Conservation (phyloP, 1,140 invertebrate species). For the Platorchestia sp. region DNA sequence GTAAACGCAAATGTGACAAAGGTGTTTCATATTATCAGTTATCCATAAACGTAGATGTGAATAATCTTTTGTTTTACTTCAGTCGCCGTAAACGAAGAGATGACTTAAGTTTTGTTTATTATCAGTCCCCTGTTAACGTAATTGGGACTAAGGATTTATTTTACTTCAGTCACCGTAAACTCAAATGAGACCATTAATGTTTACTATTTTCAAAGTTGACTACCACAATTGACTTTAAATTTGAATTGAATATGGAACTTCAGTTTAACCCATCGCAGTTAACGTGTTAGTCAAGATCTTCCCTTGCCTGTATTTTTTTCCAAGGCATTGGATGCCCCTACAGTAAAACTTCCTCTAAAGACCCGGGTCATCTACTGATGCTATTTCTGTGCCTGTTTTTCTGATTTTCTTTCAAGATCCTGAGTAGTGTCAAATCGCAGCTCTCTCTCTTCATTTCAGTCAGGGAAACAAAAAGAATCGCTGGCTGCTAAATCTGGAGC, state of each 20-base stretch:
- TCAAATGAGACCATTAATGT: too few species aligned
- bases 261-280: background rate
- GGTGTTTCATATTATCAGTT: too few species aligned
- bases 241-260: background rate
- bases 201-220: too few species aligned
- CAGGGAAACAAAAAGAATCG: background rate
- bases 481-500: background rate
- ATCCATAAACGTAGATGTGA: too few species aligned
- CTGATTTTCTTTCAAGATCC: background rate
- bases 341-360: background rate
- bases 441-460: background rate
- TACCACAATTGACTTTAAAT: too few species aligned
- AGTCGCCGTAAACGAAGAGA: too few species aligned
- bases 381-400: background rate
- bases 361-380: background rate
- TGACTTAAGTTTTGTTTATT: too few species aligned
- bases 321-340: background rate
- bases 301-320: background rate
- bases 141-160: too few species aligned
- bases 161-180: too few species aligned
- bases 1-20: too few species aligned
- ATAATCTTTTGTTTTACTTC: too few species aligned
- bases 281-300: background rate
- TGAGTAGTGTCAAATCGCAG: background rate
- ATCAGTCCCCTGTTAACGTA: too few species aligned